Base-by-base conservation (phyloP, 1,140 invertebrate genomes). In the Euborellia annulipes region DNA sequence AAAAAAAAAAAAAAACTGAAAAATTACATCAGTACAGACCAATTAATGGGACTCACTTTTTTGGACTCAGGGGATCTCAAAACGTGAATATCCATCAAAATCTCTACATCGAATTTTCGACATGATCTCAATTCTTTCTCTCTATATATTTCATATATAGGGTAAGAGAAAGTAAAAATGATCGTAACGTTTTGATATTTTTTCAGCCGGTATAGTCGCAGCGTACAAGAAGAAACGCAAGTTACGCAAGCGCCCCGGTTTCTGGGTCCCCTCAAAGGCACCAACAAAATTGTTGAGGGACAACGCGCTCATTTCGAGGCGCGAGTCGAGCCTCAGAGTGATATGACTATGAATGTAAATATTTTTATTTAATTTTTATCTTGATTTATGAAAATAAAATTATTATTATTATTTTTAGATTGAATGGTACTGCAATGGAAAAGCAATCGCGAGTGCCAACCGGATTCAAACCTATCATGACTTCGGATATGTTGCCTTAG, bases 291-390 rank as follows among this genome's bases (percentile, higher is more conserved):
- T 52, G 75, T 87, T n/a, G 94, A 98, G 69, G 86, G 87, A 9
- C 91, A 98, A 67, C 73, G 86, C 27, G 91, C 90, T 50, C 92
- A 97, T 60, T 97, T 98, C 60, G 93, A 97, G 70, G 86, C 85
- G 32, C 79, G 89, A 46, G 80, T 94, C 34, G 90, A 95, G 58
- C 92, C 92, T 2, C 85, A 89, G 59, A 90, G 76, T 58, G 92
- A 96, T 63, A 67, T 86, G 3, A 83, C 78, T 1, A 78, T 96
- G 76, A 75, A 72, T 42, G 69, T 66, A 54, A 44, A 43, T 39
- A 46, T 46, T 45, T 7, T 9, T 20, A 17, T 36, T 45, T 37
- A 8, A 17, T 32, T 16, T 11, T 45, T 45, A 13, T n/a, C 7
- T 20, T 11, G 3, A 30, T 17, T 22, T 17, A 17, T 36, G n/a